A percentile compares a stretch with the other conserved stretches of the same genome.
Evolutionary conservation across 2,888 invertebrate genomes (phyloP).

Genomic region (Drosophila kuntzei): DNA sequence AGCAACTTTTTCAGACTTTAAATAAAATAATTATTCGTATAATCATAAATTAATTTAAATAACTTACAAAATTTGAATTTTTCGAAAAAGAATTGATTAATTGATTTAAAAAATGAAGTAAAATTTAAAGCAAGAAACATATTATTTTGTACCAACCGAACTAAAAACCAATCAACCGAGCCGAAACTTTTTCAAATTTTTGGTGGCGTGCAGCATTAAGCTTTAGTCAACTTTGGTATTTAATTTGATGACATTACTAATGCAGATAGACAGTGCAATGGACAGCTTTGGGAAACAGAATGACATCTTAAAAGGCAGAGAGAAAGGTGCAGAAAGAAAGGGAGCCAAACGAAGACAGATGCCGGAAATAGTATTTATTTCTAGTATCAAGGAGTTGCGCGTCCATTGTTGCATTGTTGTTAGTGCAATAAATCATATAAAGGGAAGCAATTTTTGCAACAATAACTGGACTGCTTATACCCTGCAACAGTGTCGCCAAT

Average conservation of each 20-base stretch:
- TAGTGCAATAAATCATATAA: slow-evolving; percentile 5
- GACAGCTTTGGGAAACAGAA: neutral
- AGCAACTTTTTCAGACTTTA: too few relatives aligned
- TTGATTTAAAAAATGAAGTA: too few relatives aligned
- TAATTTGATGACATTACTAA: slow-evolving; percentile 15
- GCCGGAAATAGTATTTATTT: slow-evolving; percentile 12
- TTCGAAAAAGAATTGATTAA: too few relatives aligned
- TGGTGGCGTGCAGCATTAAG: too few relatives aligned
- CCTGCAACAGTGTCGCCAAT: neutral
- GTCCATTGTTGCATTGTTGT: neutral
- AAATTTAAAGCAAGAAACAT: too few relatives aligned
- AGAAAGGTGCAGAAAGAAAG: neutral
- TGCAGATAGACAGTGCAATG: neutral
- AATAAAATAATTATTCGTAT: too few relatives aligned
- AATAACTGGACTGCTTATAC: neutral
- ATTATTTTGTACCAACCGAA: too few relatives aligned
- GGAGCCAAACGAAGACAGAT: slow-evolving; percentile 3
- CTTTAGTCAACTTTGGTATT: slow-evolving; percentile 2
- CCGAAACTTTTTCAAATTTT: slow-evolving; percentile 33
- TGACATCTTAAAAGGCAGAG: neutral
- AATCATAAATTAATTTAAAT: too few relatives aligned
- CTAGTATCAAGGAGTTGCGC: neutral
- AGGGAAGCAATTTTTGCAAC: neutral
- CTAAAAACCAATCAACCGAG: too few relatives aligned
- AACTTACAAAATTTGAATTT: too few relatives aligned